A percentile compares a stretch with the other conserved stretches of the same genome.
Conservation (phyloP, 2,797 vertebrate genomes). For the Rhynchonycteris naso region DNA sequence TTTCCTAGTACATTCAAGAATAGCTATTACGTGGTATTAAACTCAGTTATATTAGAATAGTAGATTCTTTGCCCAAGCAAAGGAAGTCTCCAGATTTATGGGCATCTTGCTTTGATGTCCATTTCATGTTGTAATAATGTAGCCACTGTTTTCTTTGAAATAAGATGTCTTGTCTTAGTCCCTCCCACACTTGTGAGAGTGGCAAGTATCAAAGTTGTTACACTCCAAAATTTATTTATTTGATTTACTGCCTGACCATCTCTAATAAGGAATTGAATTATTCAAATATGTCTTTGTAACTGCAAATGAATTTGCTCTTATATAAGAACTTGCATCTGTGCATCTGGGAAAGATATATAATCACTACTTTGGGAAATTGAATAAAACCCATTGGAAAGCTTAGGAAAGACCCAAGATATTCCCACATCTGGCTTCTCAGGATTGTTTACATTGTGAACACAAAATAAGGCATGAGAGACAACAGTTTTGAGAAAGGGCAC, state of each 20-base stretch:
- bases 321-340: conserved; percentile 5
- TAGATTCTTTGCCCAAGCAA: background rate
- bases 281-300: background rate
- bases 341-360: background rate
- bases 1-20: background rate
- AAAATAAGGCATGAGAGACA: background rate
- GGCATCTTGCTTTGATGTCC: background rate
- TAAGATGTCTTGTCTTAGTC: background rate
- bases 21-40: background rate
- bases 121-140: background rate
- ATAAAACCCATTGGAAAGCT: conserved; percentile 12
- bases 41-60: background rate
- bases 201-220: background rate
- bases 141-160: background rate
- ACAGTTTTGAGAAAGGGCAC: background rate
- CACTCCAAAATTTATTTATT: background rate
- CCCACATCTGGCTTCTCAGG: background rate
- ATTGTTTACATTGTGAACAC: background rate
- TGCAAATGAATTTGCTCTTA: conserved; percentile 42
- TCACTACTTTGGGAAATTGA: background rate
- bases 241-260: background rate
- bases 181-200: background rate
- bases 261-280: background rate
- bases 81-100: background rate
- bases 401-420: background rate